Conservation (phyloP, 1,140 invertebrate species). For the Pomacea maculata region DNA sequence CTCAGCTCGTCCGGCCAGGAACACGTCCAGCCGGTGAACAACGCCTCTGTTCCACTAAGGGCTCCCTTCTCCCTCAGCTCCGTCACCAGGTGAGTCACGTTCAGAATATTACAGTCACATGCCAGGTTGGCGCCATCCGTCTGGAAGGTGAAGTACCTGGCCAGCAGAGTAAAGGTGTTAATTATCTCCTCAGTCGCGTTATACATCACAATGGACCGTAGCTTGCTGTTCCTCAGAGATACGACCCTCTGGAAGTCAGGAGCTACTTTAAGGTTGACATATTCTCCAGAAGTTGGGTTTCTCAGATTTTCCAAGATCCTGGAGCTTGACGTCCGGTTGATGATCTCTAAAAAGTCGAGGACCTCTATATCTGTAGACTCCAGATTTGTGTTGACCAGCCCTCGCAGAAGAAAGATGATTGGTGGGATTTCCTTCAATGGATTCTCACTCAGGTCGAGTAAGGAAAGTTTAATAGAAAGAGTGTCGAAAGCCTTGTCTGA, state of each 20-base stretch:
- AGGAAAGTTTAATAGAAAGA: conserved; percentile 19
- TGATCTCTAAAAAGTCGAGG: conserved; percentile 30
- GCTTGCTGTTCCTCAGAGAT: conserved; percentile 31
- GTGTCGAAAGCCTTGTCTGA: conserved; percentile 27
- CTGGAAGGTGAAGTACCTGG: conserved; percentile 39
- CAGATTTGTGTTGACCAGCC: conserved; percentile 28
- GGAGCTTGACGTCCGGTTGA: conserved; percentile 9
- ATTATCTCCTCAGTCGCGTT: conserved; percentile 1
- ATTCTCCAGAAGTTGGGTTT: conserved; percentile 24
- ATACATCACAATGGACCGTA: conserved; percentile 26
- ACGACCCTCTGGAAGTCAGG: conserved; percentile 24
- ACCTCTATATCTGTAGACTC: conserved; percentile 31
- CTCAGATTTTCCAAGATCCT: conserved; percentile 27
- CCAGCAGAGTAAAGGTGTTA: conserved; percentile 19
- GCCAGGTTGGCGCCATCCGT: conserved; percentile 30
- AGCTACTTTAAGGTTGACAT: conserved; percentile 21
- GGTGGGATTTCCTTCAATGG: conserved; percentile 35
- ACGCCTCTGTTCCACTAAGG: conserved; percentile 37
- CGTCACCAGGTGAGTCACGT: conserved; percentile 29
- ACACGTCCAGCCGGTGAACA: conserved; percentile 43
- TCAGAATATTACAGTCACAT: conserved; percentile 44
- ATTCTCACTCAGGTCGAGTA: conserved; percentile 33
- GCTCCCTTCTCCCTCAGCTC: neutral
- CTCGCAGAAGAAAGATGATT: conserved; percentile 36
- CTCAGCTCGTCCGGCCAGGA: conserved; percentile 29